These are phyloP conservation scores for Coturnix japonica DNA, from an alignment of 2,113 vertebrate species.

Conservation along the genomic window DNA sequence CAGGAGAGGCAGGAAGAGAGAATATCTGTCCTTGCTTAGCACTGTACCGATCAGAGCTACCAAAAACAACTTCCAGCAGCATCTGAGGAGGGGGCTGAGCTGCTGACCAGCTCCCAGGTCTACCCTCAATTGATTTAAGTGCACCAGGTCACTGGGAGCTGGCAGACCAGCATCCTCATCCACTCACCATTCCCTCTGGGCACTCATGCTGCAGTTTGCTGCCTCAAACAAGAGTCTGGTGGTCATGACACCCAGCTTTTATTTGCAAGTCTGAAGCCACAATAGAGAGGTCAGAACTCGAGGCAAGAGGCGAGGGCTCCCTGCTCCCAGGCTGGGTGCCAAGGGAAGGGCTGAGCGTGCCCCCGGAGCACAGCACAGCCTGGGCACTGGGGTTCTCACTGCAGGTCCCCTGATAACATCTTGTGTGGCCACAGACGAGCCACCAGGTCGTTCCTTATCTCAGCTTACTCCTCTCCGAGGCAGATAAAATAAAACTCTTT, in stretches of 20 bases:
- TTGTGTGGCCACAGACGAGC: slow-evolving; percentile 34
- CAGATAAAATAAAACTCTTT: slow-evolving; percentile 39
- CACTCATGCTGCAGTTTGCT: neutral
- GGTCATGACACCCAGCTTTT: slow-evolving; percentile 9
- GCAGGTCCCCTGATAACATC: neutral
- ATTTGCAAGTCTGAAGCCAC: neutral
- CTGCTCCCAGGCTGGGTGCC: neutral
- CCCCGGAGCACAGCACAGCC: neutral
- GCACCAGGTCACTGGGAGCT: neutral
- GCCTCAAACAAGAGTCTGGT: neutral
- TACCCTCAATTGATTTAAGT: neutral
- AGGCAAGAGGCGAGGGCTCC: neutral
- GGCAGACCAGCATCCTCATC: neutral
- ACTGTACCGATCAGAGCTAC: neutral
- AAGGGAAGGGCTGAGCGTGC: neutral
- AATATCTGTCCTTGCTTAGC: neutral
- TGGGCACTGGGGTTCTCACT: neutral
- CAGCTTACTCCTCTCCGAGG: neutral
- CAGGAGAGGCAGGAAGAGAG: neutral
- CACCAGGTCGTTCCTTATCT: neutral
- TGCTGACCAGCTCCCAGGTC: neutral
- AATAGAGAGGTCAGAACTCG: neutral
- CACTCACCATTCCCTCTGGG: neutral
- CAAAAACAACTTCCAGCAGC: neutral
- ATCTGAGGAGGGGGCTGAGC: neutral